Base-by-base conservation (phyloP, 2,113 vertebrate genomes). In the Alectura lathami region DNA sequence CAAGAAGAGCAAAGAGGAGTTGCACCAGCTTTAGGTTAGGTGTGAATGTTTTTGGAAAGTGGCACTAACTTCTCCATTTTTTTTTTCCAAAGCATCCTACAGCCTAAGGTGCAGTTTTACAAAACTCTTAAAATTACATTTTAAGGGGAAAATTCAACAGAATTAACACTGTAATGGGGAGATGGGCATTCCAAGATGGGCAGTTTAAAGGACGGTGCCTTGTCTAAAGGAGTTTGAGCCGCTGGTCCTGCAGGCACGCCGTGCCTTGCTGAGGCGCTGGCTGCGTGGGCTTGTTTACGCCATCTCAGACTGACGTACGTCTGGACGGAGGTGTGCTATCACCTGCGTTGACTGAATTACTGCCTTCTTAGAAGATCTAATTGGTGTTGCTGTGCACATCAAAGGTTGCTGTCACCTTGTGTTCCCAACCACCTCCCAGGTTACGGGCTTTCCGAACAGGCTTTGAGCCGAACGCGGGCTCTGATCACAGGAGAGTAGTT, bases 151-250 rank as follows among this genome's bases (percentile, higher is more conserved):
- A 36, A 42, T 62, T 14, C 9, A 48, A 1, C 50, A 54, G 68
- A n/a, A 42, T 22, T 59, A 24, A 16, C 20, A 3, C 23, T 70
- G 1, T 17, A 2, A 2, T 5, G 1, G 0, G 30, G 57, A 54
- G 40, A 6, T n/a, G 8, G 6, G 59, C 11, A 3, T n/a, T 60
- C 17, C 7, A 53, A 59, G 63, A 30, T 0, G 2, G 34, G 51
- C 24, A 3, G 17, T 20, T 27, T 17, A 20, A 66, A 60, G 66
- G 40, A 32, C 57, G 21, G n/a, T 27, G 8, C 26, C 70, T 67
- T 34, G 30, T 24, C 67, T 27, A 17, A 62, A 54, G 66, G 13
- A 34, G 14, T 20, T 45, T 5, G 34, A 40, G 13, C 48, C n/a
- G 21, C 29, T 32, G 4, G 6, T 47, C 26, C 38, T n/a, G 21